Evolutionary conservation across 2,888 invertebrate genomes (phyloP), one percentile per base, ranked within the genome.

Genomic region (Gandaritis pyraliata): DNA sequence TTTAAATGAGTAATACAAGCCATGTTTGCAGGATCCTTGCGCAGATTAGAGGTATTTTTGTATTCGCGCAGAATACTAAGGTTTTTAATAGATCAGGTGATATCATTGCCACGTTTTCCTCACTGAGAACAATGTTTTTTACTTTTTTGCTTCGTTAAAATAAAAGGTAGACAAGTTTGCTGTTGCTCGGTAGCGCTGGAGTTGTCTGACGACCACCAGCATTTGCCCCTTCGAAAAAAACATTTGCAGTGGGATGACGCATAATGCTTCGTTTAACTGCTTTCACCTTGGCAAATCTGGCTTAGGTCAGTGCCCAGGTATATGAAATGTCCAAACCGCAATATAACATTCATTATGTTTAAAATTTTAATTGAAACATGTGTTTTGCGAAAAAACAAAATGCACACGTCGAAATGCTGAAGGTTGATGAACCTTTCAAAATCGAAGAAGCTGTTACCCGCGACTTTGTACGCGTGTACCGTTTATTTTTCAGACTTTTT

Each of bases 21-120:
- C 51, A 41, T 45, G 43, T 49, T 49, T 49, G 15, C 30, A 33
- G 43, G 43, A 52, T 36, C 53, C 36, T 46, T 45, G 53, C 33
- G 41, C 8, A 33, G 53, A 54, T 36, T 54, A 54, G 33, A 54
- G 3, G n/a, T 10, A 46, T 54, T 46, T 46, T 36, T 36, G 33
- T 54, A 54, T 46, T 46, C 53, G 13, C 0, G n/a, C 11, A 11
- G 53, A 46, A 46, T 54, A 54, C 36, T 54, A 54, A 53, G 53
- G 45, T 54, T 18, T 36, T 45, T 45, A 16, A 18, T 10, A 45
- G 45, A 45, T 36, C 13, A 33, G 10, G 33, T 46, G 12, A 53
- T 45, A 30, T 48, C 39, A 33, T 36, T 38, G 39, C 29, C 11
- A 38, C 8, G 54, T 23, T 47, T 56, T 56, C 48, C 48, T 56